Base-by-base conservation (phyloP, 2,888 invertebrate species). In the Plemyria rubiginata region DNA sequence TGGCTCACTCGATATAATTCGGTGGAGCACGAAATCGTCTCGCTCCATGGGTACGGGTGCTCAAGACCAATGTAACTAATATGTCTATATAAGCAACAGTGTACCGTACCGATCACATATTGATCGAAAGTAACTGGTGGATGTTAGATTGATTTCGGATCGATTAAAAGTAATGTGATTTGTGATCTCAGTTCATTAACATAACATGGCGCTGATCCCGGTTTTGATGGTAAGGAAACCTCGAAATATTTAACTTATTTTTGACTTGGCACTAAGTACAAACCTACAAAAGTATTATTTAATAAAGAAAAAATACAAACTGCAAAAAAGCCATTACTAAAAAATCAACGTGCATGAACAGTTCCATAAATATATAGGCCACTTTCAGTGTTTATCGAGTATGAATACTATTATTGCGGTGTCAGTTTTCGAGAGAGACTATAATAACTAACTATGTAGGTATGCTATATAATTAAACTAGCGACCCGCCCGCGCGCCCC, bases 171-270 rank as follows among this genome's bases (percentile, higher is more conserved):
- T 79, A 73, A 77, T 77, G 81, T 82, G 79, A 79, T 74, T 76
- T 67, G 81, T 79, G 79, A 75, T 75, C 72, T 79, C 73, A 71
- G 67, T 69, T 66, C 67, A 67, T 53, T 66, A 62, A 68, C 36
- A 65, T 48, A 71, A 64, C 7, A 82, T 79, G 82, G 64, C 60
- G 70, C 71, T 67, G 70, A 61, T 81, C 60, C 72, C 72, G 54
- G 70, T 78, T 76, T 81, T 83, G 76, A 77, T 82, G 81, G 82
- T 83, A 71, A 81, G 81, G 29, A 54, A 48, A 43, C 4, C n/a
- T n/a, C n/a, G n/a, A n/a, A n/a, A n/a, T n/a, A 16, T 4, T 32
- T 32, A 32, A 32, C 32, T 38, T 11, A 11, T 11, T 38, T 38
- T 38, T 11, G n/a, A n/a, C 11, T 38, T 7, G 8, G 8, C n/a